Conservation (phyloP, 2,888 invertebrate genomes). For the Glyphotaelius pellucidus region DNA sequence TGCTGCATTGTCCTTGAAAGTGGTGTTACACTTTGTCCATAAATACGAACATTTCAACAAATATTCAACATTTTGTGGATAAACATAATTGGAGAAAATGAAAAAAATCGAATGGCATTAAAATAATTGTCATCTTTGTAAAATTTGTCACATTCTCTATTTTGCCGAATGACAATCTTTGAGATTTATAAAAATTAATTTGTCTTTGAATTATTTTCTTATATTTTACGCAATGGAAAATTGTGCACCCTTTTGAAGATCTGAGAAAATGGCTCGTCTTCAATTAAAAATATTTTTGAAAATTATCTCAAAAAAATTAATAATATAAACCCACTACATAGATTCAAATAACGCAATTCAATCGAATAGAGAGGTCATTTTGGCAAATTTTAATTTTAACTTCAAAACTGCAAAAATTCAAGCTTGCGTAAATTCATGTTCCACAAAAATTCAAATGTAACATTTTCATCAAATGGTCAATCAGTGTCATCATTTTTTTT, state of each 20-base stretch:
- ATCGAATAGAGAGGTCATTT: background rate
- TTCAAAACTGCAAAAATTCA: background rate
- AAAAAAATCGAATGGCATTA: too few species aligned
- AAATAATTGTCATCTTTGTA: too few species aligned
- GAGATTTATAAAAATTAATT: background rate
- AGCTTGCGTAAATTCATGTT: background rate
- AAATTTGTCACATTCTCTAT: too few species aligned
- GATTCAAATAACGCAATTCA: background rate
- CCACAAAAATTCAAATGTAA: too few species aligned
- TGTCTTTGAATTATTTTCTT: background rate
- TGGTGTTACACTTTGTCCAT: too few species aligned
- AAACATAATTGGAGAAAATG: too few species aligned
- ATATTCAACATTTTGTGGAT: too few species aligned
- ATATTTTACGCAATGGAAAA: background rate
- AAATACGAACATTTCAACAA: too few species aligned
- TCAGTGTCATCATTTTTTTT: too few species aligned
- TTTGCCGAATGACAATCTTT: background rate
- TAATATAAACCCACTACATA: background rate
- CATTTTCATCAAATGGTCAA: too few species aligned
- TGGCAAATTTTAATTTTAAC: background rate
- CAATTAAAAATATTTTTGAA: background rate
- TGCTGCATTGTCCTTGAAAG: too few species aligned
- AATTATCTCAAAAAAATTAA: background rate
- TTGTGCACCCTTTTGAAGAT: background rate
- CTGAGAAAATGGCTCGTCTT: background rate